phyloP scores from a whole-genome alignment of 30 jellyfish, hydroid and myxozoan genomes.

The Aurelia sp. region DNA sequence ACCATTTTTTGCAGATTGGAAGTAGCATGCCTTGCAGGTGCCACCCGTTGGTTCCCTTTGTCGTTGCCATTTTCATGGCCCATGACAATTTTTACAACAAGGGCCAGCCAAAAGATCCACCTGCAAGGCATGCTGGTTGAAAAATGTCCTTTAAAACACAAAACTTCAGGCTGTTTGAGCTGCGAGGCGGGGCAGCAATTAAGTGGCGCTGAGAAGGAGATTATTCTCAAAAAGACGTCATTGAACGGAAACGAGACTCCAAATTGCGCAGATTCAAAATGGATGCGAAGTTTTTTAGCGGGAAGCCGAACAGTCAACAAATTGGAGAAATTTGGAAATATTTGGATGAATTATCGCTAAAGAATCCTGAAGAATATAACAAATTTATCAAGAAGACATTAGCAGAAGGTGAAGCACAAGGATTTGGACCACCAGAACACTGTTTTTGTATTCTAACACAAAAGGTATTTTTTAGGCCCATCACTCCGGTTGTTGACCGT shows the following conservation, averaged over 20 bases:
- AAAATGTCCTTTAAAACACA: no score
- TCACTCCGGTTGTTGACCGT: no score
- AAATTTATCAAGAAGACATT: slow-evolving; percentile 72
- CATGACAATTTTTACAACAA: no score
- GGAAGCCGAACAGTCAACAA: slow-evolving; percentile 56
- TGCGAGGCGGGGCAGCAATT: no score
- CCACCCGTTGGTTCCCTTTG: no score
- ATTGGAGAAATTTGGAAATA: slow-evolving; percentile 74
- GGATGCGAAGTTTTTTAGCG: slow-evolving; percentile 37
- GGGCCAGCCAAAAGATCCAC: no score
- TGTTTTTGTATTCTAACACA: slow-evolving; percentile 59
- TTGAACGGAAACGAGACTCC: background rate
- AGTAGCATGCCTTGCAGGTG: no score
- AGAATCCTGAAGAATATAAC: slow-evolving; percentile 74
- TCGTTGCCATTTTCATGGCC: no score
- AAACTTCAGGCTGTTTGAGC: no score
- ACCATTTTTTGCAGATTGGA: no score
- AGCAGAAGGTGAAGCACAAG: slow-evolving; percentile 79
- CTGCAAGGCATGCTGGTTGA: no score
- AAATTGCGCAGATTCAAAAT: background rate
- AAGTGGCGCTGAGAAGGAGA: background rate
- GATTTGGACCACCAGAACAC: slow-evolving; percentile 90
- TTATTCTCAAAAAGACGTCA: background rate
- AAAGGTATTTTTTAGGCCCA: slow-evolving; percentile 47
- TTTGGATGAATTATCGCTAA: slow-evolving; percentile 66